Evolutionary conservation across 2,113 vertebrate species (phyloP), one percentile per base, ranked within the genome.

Genomic region (Microcebus lehilahytsara): DNA sequence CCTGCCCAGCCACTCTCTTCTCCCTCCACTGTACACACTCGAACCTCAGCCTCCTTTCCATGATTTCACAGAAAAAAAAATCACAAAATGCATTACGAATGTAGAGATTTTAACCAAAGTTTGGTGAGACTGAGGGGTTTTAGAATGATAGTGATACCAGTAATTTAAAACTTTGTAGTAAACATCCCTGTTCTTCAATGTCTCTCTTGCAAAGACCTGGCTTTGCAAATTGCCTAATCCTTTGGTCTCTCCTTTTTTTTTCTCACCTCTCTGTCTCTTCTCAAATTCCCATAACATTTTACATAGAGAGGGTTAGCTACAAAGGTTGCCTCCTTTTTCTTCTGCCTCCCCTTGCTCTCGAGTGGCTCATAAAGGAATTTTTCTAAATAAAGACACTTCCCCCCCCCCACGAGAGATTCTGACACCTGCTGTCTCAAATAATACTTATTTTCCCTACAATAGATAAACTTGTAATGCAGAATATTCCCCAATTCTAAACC

Each of bases 211-310:
- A 25, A 1, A 42, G 42, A 72, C 19, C 64, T 49, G 81, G 58
- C 94, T 81, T 79, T 79, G 60, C 30, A 49, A 71, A 32, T 62
- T 85, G 72, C 40, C 12, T n/a, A n/a, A 34, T 64, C 34, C 46
- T 53, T 60, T 64, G 40, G 12, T 84, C 49, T 51, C 42, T 62
- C 30, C n/a, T 64, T 67, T 27, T 58, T 46, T 53, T 53, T 5
- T 0, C 37, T 83, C 20, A 27, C 66, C 25, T 80, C 64, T 56
- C 14, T 37, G 4, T 58, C 58, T 46, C 62, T 87, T 81, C 72
- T 96, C 60, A n/a, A 37, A 81, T 91, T 89, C 95, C 72, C 27
- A 46, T 81, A 53, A 34, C 56, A 60, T 79, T 94, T 53, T 62
- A 77, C 25, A 11, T 23, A 10, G 60, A 83, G 32, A 91, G 66